Conservation (phyloP, 2,888 invertebrate genomes). For the Oscheius sp. region DNA sequence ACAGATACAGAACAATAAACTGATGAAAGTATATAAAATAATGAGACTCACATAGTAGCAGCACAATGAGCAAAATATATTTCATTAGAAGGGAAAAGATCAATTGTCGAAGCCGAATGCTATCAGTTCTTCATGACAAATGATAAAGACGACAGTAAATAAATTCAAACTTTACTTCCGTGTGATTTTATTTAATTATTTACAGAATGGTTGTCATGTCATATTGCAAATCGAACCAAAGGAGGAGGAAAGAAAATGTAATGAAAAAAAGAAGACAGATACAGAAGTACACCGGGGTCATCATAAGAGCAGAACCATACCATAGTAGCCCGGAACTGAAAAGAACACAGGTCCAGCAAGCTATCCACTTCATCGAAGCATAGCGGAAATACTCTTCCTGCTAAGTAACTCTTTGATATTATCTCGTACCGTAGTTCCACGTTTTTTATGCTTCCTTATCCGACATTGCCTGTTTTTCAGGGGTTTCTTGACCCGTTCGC, state of each 20-base stretch:
- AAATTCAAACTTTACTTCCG: not conserved
- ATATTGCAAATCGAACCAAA: constrained; percentile 68
- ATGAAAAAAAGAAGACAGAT: constrained; percentile 58
- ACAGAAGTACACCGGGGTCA: constrained; percentile 54
- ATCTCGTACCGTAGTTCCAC: constrained; percentile 51
- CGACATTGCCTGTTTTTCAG: constrained; percentile 64
- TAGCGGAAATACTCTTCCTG: constrained; percentile 68
- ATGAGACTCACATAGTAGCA: not conserved
- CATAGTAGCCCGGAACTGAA: constrained; percentile 52
- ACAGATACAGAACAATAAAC: not conserved
- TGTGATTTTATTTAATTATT: not conserved
- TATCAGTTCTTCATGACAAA: not conserved
- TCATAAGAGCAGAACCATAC: constrained; percentile 50
- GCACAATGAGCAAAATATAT: not conserved
- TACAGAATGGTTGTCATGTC: constrained; percentile 64
- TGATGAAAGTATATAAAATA: not conserved
- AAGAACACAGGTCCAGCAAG: constrained; percentile 49
- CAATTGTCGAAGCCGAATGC: constrained; percentile 1
- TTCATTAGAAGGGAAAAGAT: constrained; percentile 26
- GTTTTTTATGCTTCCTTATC: constrained; percentile 58
- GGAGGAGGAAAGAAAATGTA: constrained; percentile 55
- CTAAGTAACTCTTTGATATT: constrained; percentile 31
- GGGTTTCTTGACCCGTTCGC: constrained; percentile 62
- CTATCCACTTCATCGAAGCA: constrained; percentile 62
- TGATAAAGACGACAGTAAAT: constrained; percentile 8